Evolutionary conservation across 2,888 invertebrate species (phyloP).

Genomic region (Drosophila parthenogenetica): DNA sequence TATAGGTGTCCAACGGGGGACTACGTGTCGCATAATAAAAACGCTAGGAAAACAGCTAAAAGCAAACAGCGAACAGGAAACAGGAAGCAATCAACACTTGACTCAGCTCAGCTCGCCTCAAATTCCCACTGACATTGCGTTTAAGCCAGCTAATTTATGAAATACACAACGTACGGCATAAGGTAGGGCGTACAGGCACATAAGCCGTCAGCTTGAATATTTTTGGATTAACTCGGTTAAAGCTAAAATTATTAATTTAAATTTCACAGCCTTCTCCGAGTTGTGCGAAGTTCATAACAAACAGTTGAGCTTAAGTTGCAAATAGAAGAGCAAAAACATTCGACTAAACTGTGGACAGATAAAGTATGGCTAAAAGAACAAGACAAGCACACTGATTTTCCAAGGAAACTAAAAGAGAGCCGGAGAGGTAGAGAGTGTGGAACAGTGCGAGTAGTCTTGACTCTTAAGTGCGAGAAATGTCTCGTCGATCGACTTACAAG

Average conservation of each 20-base stretch:
- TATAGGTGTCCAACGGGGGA: conserved; percentile 45
- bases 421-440: background rate
- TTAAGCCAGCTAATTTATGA: conserved; percentile 66
- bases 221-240: conserved; percentile 66
- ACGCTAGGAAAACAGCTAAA: conserved; percentile 33
- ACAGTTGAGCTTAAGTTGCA: conserved; percentile 14
- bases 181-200: conserved; percentile 8
- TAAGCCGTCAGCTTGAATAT: conserved; percentile 66
- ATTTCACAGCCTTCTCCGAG: conserved; percentile 43
- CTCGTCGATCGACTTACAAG: conserved; percentile 77
- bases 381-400: conserved; percentile 25
- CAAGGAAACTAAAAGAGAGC: conserved; percentile 6
- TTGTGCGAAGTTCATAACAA: conserved; percentile 31
- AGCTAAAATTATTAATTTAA: conserved; percentile 75
- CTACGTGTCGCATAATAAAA: conserved; percentile 77
- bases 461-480: conserved; percentile 46
- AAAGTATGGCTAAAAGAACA: conserved; percentile 32
- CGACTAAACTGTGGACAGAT: conserved; percentile 19
- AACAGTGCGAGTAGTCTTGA: no score
- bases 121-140: conserved; percentile 31
- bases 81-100: no score
- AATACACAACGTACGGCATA: conserved; percentile 31
- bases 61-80: background rate
- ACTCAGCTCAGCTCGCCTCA: no score
- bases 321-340: conserved; percentile 3